Evolutionary conservation across 2,113 vertebrate species (phyloP).

Genomic region (Rhynchomys soricoides): DNA sequence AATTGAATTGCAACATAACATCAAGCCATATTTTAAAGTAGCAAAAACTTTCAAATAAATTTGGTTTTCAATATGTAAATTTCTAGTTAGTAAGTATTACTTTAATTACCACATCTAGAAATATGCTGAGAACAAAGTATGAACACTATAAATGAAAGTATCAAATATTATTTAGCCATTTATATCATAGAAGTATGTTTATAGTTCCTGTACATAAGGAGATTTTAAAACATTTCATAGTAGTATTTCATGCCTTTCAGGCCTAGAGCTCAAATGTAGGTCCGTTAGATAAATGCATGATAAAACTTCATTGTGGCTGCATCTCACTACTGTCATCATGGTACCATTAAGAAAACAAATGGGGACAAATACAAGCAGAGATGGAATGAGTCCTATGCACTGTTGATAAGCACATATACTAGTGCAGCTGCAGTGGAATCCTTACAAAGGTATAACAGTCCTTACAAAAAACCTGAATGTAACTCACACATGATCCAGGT

Average conservation of each 20-base stretch:
- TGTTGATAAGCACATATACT: too few species aligned
- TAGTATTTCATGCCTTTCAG: background rate
- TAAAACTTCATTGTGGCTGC: background rate
- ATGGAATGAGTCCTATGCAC: background rate
- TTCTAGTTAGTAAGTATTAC: background rate
- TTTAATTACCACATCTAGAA: background rate
- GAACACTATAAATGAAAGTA: background rate
- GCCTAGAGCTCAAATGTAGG: background rate
- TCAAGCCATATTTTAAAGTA: background rate
- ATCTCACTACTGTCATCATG: too few species aligned
- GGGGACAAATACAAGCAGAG: too few species aligned
- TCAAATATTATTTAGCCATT: background rate
- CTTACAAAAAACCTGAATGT: background rate
- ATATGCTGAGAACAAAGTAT: background rate
- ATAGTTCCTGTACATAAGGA: background rate
- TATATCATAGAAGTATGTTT: background rate
- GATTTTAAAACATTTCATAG: background rate
- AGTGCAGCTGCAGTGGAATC: too few species aligned
- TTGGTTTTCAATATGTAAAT: background rate
- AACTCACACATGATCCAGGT: background rate
- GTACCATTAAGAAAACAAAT: background rate
- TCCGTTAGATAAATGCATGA: too few species aligned
- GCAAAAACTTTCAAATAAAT: background rate
- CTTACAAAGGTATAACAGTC: too few species aligned
- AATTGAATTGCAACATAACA: background rate